Conservation (phyloP, 2,113 vertebrate genomes). For the Pelusios castaneus region DNA sequence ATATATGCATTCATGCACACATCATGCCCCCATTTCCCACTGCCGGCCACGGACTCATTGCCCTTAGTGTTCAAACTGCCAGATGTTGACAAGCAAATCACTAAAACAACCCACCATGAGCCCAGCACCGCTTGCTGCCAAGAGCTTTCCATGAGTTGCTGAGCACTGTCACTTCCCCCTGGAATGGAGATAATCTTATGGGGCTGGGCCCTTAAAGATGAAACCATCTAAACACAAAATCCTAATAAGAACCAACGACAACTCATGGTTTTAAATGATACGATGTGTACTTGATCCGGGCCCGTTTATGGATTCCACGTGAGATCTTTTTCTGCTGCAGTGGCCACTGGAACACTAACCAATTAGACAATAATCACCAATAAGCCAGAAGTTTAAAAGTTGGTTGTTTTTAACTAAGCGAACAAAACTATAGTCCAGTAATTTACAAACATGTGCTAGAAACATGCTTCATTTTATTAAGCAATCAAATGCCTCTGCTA, state of each 20-base stretch:
- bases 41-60: neutral
- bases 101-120: accelerated
- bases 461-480: neutral
- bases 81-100: neutral
- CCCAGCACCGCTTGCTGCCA: neutral
- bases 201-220: neutral
- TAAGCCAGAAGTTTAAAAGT: neutral
- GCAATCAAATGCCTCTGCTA: neutral
- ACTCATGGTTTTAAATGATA: neutral
- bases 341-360: neutral
- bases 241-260: neutral
- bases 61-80: neutral
- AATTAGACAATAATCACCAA: neutral
- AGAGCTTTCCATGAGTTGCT: neutral
- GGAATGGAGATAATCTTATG: neutral
- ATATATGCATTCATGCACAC: neutral
- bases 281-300: neutral
- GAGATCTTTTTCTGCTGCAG: neutral
- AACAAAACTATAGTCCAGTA: neutral
- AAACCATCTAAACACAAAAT: neutral
- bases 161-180: neutral
- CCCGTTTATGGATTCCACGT: neutral
- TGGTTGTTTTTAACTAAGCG: neutral
- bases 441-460: accelerated
- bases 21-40: neutral